These are phyloP conservation scores for Silurus meridionalis DNA, from an alignment of 2,113 vertebrate genomes.

Conservation along the genomic window DNA sequence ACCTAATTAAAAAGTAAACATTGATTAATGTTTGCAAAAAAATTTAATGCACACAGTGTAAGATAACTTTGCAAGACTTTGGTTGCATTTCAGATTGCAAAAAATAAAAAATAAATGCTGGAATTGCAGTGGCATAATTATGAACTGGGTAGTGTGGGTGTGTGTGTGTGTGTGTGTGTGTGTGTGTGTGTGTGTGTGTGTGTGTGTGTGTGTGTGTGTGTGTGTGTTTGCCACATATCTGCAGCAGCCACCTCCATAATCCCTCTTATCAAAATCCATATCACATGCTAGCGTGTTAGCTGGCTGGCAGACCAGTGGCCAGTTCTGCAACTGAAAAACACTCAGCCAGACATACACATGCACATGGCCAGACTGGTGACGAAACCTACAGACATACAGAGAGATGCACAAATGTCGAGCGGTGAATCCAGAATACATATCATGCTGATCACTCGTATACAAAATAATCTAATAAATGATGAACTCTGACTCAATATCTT, in stretches of 20 bases:
- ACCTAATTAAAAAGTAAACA: neutral
- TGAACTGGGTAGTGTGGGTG: neutral
- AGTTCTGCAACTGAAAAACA: slow-evolving; percentile 57
- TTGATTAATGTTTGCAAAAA: neutral
- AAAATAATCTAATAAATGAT: neutral
- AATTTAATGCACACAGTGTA: neutral
- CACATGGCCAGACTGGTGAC: neutral
- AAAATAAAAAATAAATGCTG: neutral
- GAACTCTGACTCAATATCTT: neutral
- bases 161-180: neutral
- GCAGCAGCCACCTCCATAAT: slow-evolving; percentile 74
- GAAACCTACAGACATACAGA: neutral
- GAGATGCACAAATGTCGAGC: neutral
- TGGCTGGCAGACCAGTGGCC: slow-evolving; percentile 71
- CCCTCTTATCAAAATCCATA: slow-evolving; percentile 80
- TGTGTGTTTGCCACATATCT: slow-evolving; percentile 57
- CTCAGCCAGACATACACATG: neutral
- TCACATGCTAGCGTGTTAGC: slow-evolving; percentile 74
- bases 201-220: slow-evolving; percentile 22
- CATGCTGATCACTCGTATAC: neutral
- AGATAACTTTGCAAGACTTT: neutral
- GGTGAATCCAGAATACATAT: neutral
- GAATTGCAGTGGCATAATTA: neutral
- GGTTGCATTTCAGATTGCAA: neutral
- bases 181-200: slow-evolving; percentile 21